These are phyloP conservation scores for Drosophila mercatorum DNA, from an alignment of 2,888 invertebrate genomes.

Conservation along the genomic window DNA sequence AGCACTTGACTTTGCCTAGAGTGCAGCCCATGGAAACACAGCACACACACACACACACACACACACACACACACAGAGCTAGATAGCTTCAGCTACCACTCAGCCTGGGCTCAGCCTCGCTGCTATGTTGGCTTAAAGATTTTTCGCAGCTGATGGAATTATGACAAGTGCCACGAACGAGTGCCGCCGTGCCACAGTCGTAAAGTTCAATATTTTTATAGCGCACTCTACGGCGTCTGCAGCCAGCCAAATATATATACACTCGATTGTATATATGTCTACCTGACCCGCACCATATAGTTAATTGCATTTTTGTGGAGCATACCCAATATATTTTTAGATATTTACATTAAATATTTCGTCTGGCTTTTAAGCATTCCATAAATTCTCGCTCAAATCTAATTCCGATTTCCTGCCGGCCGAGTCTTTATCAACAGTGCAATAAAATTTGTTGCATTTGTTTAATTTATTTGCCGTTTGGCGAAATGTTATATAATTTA, in stretches of 20 bases:
- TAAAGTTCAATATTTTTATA: constrained; percentile 79
- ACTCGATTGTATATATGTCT: not conserved
- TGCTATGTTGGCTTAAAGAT: constrained; percentile 73
- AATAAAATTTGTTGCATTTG: constrained; percentile 64
- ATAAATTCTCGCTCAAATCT: constrained; percentile 13
- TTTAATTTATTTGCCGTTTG: constrained; percentile 62
- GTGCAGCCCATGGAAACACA: constrained; percentile 49
- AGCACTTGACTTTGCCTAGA: constrained; percentile 79
- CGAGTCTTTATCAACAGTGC: constrained; percentile 57
- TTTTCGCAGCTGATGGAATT: constrained; percentile 73
- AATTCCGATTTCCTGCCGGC: constrained; percentile 19
- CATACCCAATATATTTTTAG: constrained; percentile 8
- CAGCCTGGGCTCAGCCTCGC: constrained; percentile 23
- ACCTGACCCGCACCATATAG: not conserved
- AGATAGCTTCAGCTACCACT: constrained; percentile 10
- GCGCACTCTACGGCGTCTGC: constrained; percentile 41
- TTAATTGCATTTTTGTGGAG: constrained; percentile 25
- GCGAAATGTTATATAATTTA: constrained; percentile 64
- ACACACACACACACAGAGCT: constrained; percentile 12
- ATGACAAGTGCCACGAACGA: constrained; percentile 60
- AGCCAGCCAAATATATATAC: not conserved
- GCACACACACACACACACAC: constrained; percentile 16
- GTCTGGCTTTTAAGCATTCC: constrained; percentile 12
- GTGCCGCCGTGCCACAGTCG: constrained; percentile 60
- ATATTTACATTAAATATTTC: constrained; percentile 3